Percentiles rank a stretch among this genome's conserved stretches.
Conservation (phyloP, 2,888 invertebrate genomes). For the Drosophila nigritarsus region DNA sequence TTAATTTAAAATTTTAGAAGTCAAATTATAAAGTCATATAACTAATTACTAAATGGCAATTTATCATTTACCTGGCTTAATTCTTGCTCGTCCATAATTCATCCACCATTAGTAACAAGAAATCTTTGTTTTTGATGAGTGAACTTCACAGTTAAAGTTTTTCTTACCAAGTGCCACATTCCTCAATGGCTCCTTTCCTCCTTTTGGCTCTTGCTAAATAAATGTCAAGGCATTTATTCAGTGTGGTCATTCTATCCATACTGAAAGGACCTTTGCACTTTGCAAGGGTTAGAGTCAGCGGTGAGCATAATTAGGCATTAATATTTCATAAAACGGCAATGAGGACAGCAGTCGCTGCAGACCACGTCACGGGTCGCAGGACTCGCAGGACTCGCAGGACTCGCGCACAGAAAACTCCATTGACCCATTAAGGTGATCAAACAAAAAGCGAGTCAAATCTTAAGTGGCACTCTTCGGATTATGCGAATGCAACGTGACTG, state of each 20-base stretch:
- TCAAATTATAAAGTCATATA: not conserved
- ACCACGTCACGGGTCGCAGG: constrained; percentile 43
- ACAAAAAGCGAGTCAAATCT: not conserved
- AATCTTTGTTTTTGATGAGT: not conserved
- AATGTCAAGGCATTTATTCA: constrained; percentile 39
- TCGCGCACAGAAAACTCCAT: constrained; percentile 10
- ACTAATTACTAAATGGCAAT: not conserved
- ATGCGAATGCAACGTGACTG: constrained; percentile 70
- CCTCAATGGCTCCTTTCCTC: not conserved
- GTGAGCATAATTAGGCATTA: constrained; percentile 74
- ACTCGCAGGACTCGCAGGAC: not conserved
- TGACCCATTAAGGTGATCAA: constrained; percentile 46
- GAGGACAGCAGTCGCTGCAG: constrained; percentile 34
- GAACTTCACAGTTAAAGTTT: not conserved
- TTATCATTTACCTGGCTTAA: not conserved
- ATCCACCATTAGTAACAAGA: not conserved
- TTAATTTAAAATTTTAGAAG: not conserved
- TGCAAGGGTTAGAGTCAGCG: constrained; percentile 28
- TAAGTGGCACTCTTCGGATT: constrained; percentile 28
- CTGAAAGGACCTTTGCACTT: constrained; percentile 26
- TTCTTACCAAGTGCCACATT: not conserved
- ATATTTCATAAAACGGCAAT: constrained; percentile 73
- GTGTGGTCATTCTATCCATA: constrained; percentile 20
- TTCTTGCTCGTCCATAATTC: not conserved
- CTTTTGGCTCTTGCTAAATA: constrained; percentile 1